Conservation (phyloP, 2,797 vertebrate species). For the Vipera ursinii region DNA sequence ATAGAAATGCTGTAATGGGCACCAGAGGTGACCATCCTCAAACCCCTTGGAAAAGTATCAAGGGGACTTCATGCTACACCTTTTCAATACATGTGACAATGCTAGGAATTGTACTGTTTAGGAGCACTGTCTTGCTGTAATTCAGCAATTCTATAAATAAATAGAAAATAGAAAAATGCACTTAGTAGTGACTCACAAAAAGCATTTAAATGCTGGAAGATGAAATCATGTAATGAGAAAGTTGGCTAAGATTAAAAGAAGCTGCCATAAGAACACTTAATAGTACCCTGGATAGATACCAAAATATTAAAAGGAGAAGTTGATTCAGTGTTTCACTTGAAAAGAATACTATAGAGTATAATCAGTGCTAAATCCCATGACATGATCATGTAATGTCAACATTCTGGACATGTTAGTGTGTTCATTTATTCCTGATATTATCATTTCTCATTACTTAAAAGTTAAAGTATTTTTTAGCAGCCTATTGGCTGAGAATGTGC, state of each 20-base stretch:
- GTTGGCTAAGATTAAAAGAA: slow-evolving; percentile 13
- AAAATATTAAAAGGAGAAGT: slow-evolving; percentile 23
- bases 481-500: slow-evolving; percentile 19
- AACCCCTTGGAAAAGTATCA: not conserved
- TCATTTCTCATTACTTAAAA: slow-evolving; percentile 24
- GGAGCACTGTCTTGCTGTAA: not conserved
- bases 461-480: slow-evolving; percentile 17
- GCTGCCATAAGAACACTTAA: slow-evolving; percentile 15
- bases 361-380: slow-evolving; percentile 19
- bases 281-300: not conserved
- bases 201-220: slow-evolving; percentile 6
- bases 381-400: not conserved
- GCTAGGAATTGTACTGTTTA: not conserved
- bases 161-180: slow-evolving; percentile 18
- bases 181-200: slow-evolving; percentile 31
- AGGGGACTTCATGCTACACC: not conserved
- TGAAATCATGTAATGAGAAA: slow-evolving; percentile 31
- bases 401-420: slow-evolving; percentile 22
- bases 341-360: slow-evolving; percentile 9
- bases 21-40: not conserved
- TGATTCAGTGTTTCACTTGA: slow-evolving; percentile 15
- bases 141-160: slow-evolving; percentile 19
- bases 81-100: not conserved
- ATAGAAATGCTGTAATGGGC: not conserved
- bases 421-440: slow-evolving; percentile 11